These are phyloP conservation scores for Lamproptera curius DNA, from an alignment of 2,888 invertebrate species.

Conservation along the genomic window DNA sequence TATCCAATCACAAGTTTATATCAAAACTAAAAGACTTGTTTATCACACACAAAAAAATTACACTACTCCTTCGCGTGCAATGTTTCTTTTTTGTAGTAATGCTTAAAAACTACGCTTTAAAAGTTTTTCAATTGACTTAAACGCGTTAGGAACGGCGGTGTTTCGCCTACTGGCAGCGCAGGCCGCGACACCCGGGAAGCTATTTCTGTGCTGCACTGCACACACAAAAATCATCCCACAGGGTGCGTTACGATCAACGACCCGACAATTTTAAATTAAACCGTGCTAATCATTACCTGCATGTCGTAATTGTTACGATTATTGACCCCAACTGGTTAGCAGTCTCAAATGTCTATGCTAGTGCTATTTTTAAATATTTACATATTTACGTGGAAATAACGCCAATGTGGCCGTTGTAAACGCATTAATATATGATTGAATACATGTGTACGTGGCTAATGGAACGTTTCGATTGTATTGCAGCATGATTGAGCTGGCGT, in stretches of 20 bases:
- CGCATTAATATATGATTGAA: constrained; percentile 7
- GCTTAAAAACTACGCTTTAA: no score
- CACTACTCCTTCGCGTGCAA: no score
- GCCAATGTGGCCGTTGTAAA: constrained; percentile 5
- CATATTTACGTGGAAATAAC: constrained; percentile 1
- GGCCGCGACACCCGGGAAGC: constrained; percentile 65
- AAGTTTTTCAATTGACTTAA: no score
- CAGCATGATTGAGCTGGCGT: no score
- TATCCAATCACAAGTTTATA: constrained; percentile 49
- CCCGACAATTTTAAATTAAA: constrained; percentile 45
- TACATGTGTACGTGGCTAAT: neutral
- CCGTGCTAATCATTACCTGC: constrained; percentile 1
- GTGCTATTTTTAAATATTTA: constrained; percentile 9
- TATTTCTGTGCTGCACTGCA: constrained; percentile 72
- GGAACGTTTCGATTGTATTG: constrained; percentile 8
- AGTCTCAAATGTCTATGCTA: constrained; percentile 1
- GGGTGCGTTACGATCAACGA: constrained; percentile 77
- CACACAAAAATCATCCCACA: constrained; percentile 70
- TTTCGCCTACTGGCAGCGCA: constrained; percentile 36
- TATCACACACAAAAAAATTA: no score
- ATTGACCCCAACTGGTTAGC: neutral
- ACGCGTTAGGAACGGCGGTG: constrained; percentile 34
- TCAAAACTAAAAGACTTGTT: no score
- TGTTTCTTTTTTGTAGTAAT: no score
- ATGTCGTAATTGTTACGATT: neutral